Conservation (phyloP, 2,888 invertebrate genomes). For the Dioctria linearis region DNA sequence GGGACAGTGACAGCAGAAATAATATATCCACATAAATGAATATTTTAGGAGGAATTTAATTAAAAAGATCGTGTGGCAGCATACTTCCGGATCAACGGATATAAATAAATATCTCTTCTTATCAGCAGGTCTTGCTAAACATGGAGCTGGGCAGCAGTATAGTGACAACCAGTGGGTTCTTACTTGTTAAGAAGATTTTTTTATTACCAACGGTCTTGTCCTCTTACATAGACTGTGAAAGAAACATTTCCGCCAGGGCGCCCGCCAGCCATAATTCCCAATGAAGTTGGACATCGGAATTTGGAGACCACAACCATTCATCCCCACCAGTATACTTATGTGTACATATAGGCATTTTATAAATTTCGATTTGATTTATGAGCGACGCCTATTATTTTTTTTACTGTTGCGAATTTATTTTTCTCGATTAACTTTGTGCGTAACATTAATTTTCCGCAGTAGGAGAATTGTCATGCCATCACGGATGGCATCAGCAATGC, state of each 20-base stretch:
- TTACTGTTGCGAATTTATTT: neutral
- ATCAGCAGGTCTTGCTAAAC: neutral
- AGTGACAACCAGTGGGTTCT: neutral
- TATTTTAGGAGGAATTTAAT: neutral
- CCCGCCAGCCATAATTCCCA: neutral
- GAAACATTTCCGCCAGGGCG: neutral
- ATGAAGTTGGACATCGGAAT: neutral
- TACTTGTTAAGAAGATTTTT: neutral
- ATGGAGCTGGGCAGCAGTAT: neutral
- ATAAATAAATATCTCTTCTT: neutral
- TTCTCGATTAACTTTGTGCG: neutral
- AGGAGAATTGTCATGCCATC: neutral
- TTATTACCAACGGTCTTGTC: neutral
- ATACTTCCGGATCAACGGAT: neutral
- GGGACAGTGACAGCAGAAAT: neutral
- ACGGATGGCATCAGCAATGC: neutral
- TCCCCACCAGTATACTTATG: neutral
- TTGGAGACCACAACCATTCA: neutral
- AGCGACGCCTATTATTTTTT: neutral
- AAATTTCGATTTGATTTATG: slow-evolving; percentile 7
- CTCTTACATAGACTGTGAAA: neutral
- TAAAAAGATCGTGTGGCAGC: neutral
- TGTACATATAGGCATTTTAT: neutral
- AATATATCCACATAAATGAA: neutral
- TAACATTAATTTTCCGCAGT: neutral